A percentile compares a stretch with the other conserved stretches of the same genome.
phyloP scores from a whole-genome alignment of 1,140 invertebrate species.

The Apocrypta bakeri region DNA sequence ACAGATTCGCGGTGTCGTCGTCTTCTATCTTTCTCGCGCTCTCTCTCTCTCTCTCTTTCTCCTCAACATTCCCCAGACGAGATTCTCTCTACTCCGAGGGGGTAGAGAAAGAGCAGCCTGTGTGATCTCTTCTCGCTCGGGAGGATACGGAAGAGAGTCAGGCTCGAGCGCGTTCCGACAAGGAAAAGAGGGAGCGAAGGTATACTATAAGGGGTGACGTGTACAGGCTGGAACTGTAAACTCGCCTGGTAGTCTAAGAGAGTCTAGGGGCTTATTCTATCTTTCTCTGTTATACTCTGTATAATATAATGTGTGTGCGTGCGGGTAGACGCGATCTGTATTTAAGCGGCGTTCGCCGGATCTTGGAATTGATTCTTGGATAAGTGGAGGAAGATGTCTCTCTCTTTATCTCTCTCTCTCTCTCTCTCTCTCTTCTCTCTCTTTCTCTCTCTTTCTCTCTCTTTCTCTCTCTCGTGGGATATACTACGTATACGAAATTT shows the following conservation, averaged over 20 bases:
- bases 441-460: too few species aligned
- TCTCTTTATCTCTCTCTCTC: too few species aligned
- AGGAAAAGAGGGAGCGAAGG: slow-evolving; percentile 18
- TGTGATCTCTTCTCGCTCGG: slow-evolving; percentile 43
- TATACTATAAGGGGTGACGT: background rate
- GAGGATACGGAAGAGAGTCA: slow-evolving; percentile 7
- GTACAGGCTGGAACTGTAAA: background rate
- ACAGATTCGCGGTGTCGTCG: slow-evolving; percentile 48
- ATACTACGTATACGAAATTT: too few species aligned
- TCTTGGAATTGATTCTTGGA: slow-evolving; percentile 41
- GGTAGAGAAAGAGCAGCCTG: slow-evolving; percentile 12
- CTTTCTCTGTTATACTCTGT: background rate
- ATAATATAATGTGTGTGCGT: slow-evolving; percentile 6
- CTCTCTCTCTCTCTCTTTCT: too few species aligned
- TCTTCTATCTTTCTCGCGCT: background rate
- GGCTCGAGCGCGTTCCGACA: slow-evolving; percentile 19
- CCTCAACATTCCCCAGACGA: background rate
- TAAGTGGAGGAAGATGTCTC: slow-evolving; percentile 17
- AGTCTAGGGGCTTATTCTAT: slow-evolving; percentile 2
- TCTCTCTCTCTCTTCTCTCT: too few species aligned
- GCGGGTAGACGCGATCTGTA: slow-evolving; percentile 40
- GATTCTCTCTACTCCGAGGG: background rate
- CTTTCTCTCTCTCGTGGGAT: too few species aligned
- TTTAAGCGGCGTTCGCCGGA: slow-evolving; percentile 37
- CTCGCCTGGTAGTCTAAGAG: background rate